Percentiles rank a stretch among this genome's conserved stretches.
Conservation (phyloP, 64 coral and sea anemone genomes). For the Acropora yongei region DNA sequence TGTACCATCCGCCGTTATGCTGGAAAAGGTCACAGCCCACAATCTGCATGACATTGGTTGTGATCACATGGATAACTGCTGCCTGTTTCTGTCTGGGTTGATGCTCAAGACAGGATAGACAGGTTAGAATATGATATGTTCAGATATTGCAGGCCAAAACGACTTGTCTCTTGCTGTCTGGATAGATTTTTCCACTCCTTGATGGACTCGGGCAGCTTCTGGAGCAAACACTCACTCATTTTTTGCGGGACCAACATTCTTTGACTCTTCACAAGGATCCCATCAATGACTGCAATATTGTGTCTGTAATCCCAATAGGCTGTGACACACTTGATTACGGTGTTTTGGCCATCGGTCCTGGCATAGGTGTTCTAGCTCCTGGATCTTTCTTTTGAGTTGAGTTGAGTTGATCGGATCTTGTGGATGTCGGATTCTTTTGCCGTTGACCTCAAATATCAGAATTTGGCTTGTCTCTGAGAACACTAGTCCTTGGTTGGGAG, state of each 20-base stretch:
- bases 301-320: not conserved
- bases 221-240: not conserved
- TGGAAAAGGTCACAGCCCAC: too few relatives aligned
- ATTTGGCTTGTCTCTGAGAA: not conserved
- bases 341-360: not conserved
- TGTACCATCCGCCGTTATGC: too few relatives aligned
- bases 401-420: too few relatives aligned
- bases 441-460: not conserved
- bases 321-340: not conserved
- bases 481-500: not conserved
- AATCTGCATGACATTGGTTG: too few relatives aligned
- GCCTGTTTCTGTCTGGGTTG: too few relatives aligned
- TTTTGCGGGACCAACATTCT: not conserved
- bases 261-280: not conserved
- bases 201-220: not conserved
- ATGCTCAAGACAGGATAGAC: not conserved
- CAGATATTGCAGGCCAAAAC: not conserved
- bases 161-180: not conserved
- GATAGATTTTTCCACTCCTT: not conserved
- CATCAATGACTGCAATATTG: not conserved
- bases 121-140: not conserved
- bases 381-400: not conserved
- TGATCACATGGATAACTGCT: too few relatives aligned
- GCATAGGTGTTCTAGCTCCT: not conserved
- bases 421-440: too few relatives aligned